phyloP scores from a whole-genome alignment of 92 coral and sea anemone species.

The Umimayanthus kanabou region DNA sequence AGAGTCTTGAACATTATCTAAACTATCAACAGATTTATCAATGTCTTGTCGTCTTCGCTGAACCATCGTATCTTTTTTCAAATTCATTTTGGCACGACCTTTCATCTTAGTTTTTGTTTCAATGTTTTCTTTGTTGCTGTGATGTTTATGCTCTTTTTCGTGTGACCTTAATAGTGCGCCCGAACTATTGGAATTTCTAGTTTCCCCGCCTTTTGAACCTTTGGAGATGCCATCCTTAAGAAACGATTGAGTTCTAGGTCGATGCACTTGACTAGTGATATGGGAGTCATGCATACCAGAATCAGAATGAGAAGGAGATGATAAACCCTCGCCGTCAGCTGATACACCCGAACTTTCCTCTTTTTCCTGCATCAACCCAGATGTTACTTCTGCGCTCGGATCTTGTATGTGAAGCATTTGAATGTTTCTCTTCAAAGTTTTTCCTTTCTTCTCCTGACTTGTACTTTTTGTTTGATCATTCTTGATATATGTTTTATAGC shows the following conservation, averaged over 20 bases:
- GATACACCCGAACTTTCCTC: background rate
- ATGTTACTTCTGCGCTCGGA: background rate
- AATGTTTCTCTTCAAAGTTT: background rate
- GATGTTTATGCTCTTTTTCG: background rate
- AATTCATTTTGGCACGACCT: conserved; percentile 7
- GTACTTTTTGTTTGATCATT: background rate
- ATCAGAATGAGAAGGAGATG: conserved; percentile 7
- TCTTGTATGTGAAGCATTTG: background rate
- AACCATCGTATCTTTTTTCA: background rate
- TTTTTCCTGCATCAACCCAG: background rate
- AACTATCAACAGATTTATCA: conserved; percentile 46
- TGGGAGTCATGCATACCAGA: background rate
- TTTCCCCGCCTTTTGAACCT: background rate
- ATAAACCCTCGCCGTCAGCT: background rate
- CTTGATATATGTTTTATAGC: background rate
- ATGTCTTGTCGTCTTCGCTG: conserved; percentile 57
- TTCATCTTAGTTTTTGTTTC: background rate
- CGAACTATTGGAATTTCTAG: background rate
- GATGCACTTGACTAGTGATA: background rate
- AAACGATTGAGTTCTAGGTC: background rate
- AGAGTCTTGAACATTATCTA: conserved; percentile 68
- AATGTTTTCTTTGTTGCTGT: background rate
- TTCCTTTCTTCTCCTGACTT: conserved; percentile 6
- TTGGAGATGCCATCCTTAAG: background rate
- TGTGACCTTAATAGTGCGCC: background rate